These are phyloP conservation scores for Crambe crambe DNA, from an alignment of 37 sponge, comb jelly and placozoan genomes.

Conservation along the genomic window DNA sequence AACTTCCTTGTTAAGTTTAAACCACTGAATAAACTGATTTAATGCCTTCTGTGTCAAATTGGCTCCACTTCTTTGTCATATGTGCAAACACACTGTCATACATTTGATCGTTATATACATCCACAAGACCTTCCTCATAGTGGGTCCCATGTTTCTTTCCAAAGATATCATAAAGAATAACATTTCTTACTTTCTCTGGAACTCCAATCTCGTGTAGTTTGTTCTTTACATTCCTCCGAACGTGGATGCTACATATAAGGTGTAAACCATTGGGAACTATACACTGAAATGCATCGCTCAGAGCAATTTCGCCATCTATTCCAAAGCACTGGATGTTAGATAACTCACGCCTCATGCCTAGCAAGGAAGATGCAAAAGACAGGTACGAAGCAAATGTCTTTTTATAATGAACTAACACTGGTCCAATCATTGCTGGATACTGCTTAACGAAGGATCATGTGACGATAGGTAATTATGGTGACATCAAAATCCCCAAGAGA, in stretches of 20 bases:
- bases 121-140: conserved; percentile 42
- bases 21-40: background rate
- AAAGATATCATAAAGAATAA: conserved; percentile 39
- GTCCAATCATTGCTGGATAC: too few relatives aligned
- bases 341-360: too few relatives aligned
- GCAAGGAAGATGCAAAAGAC: too few relatives aligned
- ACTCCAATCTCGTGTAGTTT: conserved; percentile 12
- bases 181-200: background rate
- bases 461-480: too few relatives aligned
- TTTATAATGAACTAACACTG: too few relatives aligned
- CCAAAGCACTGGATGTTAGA: too few relatives aligned
- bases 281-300: conserved; percentile 27
- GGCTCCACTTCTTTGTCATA: background rate
- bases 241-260: conserved; percentile 46
- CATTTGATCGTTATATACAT: conserved; percentile 1
- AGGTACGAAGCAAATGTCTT: too few relatives aligned
- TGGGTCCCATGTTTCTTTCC: conserved; percentile 15
- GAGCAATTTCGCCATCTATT: conserved; percentile 38
- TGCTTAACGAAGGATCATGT: too few relatives aligned
- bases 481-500: too few relatives aligned
- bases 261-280: conserved; percentile 20
- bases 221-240: conserved; percentile 34
- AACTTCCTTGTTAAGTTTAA: conserved; percentile 7
- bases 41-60: background rate
- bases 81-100: background rate